Conservation (phyloP, 2,888 invertebrate species). For the Anthophora plumipes region DNA sequence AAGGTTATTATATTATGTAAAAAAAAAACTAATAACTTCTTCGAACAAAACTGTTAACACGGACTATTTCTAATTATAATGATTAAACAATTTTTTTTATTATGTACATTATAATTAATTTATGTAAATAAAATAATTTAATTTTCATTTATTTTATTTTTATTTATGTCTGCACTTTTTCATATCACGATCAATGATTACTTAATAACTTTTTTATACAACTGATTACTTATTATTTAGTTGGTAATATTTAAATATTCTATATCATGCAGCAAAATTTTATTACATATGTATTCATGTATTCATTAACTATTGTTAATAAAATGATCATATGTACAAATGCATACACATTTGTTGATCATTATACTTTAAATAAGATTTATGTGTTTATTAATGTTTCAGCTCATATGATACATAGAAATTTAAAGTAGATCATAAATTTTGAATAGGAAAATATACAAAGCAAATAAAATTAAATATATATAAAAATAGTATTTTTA, state of each 20-base stretch:
- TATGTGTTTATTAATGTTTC: neutral
- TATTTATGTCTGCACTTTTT: neutral
- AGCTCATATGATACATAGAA: neutral
- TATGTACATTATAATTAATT: neutral
- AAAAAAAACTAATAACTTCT: slow-evolving; percentile 5
- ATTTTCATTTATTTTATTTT: slow-evolving; percentile 2
- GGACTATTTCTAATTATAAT: neutral
- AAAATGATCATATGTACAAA: neutral
- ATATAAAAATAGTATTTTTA: neutral
- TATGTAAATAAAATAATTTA: neutral
- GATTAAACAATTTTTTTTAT: neutral
- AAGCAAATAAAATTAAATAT: neutral
- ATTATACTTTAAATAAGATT: slow-evolving; percentile 11
- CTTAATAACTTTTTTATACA: neutral
- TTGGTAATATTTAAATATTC: neutral
- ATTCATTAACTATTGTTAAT: slow-evolving; percentile 1
- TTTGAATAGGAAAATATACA: neutral
- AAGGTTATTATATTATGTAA: neutral
- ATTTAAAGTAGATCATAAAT: neutral
- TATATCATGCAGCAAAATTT: neutral
- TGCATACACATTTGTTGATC: neutral
- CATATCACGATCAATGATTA: neutral
- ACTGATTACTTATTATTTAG: neutral
- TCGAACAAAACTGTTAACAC: neutral
- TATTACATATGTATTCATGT: neutral